phyloP scores from a whole-genome alignment of 2,888 invertebrate genomes.

The Hirtodrosophila cameraria region DNA sequence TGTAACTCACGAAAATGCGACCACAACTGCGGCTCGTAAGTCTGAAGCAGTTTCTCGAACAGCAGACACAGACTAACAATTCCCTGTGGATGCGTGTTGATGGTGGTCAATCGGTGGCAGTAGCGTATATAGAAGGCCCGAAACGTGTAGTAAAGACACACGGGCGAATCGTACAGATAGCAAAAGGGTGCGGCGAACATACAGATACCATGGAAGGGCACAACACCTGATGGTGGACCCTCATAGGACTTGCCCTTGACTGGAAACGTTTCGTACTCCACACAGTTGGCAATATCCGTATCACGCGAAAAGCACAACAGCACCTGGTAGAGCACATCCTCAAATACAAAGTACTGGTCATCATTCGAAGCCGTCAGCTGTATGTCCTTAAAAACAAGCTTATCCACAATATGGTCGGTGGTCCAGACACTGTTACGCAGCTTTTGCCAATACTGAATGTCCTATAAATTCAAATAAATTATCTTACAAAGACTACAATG shows the following conservation, averaged over 20 bases:
- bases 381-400: constrained; percentile 97
- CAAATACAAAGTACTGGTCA: constrained; percentile 98
- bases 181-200: constrained; percentile 99
- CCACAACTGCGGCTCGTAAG: constrained; percentile 95
- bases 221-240: constrained; percentile 95
- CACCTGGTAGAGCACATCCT: constrained; percentile 97
- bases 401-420: constrained; percentile 96
- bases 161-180: constrained; percentile 95
- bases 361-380: constrained; percentile 98
- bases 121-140: constrained; percentile 95
- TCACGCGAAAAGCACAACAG: constrained; percentile 97
- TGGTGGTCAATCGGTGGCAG: constrained; percentile 95
- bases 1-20: constrained; percentile 94
- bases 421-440: constrained; percentile 92
- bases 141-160: constrained; percentile 94
- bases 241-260: constrained; percentile 83
- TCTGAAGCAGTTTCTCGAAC: constrained; percentile 95
- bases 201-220: constrained; percentile 98
- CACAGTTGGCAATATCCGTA: constrained; percentile 89
- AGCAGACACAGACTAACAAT: constrained; percentile 94
- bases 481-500: too few relatives aligned
- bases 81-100: constrained; percentile 95
- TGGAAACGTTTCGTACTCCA: constrained; percentile 85
- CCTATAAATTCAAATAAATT: too few relatives aligned
- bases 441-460: constrained; percentile 90